Percentiles rank a stretch among this genome's conserved stretches.
Conservation (phyloP, 2,888 invertebrate genomes). For the Cheilosia pagana region DNA sequence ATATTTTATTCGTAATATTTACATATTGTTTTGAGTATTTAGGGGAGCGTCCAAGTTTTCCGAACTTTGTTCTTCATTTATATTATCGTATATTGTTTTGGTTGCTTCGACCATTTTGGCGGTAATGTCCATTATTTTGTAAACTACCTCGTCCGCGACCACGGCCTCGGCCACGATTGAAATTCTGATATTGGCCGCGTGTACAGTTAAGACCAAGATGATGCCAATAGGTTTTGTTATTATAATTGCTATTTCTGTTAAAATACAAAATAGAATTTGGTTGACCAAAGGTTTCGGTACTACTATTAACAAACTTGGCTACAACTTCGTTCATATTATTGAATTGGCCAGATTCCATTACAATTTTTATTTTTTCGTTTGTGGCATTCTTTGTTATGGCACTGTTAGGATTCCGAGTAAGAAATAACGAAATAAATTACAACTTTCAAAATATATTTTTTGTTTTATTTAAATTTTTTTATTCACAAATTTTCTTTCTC, state of each 20-base stretch:
- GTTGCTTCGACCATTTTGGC: not conserved
- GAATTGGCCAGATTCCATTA: slow-evolving; percentile 12
- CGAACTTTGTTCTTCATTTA: not conserved
- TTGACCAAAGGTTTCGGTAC: too few species aligned
- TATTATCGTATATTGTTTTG: not conserved
- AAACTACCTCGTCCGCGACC: not conserved
- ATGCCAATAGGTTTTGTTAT: not conserved
- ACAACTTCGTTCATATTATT: slow-evolving; percentile 12
- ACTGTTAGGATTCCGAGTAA: too few species aligned
- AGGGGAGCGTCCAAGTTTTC: not conserved
- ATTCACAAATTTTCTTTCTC: too few species aligned
- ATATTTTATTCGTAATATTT: not conserved
- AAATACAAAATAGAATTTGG: not conserved
- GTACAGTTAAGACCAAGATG: not conserved
- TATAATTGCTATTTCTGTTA: not conserved
- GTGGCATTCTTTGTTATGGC: too few species aligned
- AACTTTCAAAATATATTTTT: too few species aligned
- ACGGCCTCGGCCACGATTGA: not conserved
- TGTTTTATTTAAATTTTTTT: too few species aligned
- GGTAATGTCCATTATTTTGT: slow-evolving; percentile 1
- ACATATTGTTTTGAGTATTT: too few species aligned
- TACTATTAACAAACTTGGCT: not conserved
- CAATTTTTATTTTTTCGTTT: not conserved
- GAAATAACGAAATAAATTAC: too few species aligned
- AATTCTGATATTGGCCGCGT: not conserved